phyloP scores from a whole-genome alignment of 2,113 vertebrate genomes.

The Hippocampus guttulatus region DNA sequence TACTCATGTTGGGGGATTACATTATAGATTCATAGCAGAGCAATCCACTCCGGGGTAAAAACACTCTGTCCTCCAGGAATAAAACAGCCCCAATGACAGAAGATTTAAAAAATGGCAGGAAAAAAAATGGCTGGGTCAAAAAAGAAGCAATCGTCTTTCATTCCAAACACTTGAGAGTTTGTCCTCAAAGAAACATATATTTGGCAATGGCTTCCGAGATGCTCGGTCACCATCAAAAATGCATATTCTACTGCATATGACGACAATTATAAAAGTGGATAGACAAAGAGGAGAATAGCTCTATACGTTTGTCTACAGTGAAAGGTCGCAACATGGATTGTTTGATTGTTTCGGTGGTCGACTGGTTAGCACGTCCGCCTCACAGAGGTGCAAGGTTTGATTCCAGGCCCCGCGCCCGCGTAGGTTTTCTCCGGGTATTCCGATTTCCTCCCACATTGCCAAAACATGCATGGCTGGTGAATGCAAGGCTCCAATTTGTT shows the following conservation, averaged over 20 bases:
- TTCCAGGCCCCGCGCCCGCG: too few relatives aligned
- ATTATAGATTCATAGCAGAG: conserved; percentile 64
- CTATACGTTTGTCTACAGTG: neutral
- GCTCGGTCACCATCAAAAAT: neutral
- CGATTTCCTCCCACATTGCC: too few relatives aligned
- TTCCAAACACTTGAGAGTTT: neutral
- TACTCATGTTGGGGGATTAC: conserved; percentile 54
- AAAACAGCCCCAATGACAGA: conserved; percentile 19
- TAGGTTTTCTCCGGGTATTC: too few relatives aligned
- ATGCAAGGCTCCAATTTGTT: too few relatives aligned
- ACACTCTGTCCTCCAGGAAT: conserved; percentile 35
- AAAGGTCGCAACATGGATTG: too few relatives aligned
- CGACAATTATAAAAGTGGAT: neutral
- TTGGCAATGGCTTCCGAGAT: neutral
- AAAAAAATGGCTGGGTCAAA: neutral
- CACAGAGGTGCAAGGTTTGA: too few relatives aligned
- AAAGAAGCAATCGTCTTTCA: conserved; percentile 3
- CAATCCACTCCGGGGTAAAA: conserved; percentile 43
- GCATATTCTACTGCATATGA: neutral
- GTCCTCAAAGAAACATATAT: neutral
- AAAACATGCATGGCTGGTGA: too few relatives aligned
- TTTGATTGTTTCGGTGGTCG: too few relatives aligned
- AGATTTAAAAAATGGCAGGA: neutral
- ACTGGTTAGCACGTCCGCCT: too few relatives aligned
- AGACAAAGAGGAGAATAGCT: neutral